phyloP scores from a whole-genome alignment of 1,140 invertebrate species.

The Tribolium madens region DNA sequence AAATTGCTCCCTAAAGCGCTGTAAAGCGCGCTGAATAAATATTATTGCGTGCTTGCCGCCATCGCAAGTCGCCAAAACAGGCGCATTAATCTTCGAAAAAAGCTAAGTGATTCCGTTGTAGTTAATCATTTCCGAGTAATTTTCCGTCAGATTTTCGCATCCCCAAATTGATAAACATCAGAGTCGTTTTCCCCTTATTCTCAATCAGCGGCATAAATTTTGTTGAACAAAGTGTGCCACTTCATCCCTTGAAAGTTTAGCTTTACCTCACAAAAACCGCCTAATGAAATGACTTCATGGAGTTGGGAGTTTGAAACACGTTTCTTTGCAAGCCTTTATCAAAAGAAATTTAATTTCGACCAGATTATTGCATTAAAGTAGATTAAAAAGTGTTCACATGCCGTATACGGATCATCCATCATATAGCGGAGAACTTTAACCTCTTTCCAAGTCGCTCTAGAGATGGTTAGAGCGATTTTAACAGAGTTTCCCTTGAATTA shows the following conservation, averaged over 20 bases:
- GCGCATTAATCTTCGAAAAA: not conserved
- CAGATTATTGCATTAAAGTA: slow-evolving; percentile 55
- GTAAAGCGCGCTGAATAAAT: not conserved
- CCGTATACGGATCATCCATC: slow-evolving; percentile 50
- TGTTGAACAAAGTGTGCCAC: slow-evolving; percentile 36
- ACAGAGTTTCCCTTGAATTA: slow-evolving; percentile 1
- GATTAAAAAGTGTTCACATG: slow-evolving; percentile 55
- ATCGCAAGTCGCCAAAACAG: not conserved
- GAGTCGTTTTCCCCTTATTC: not conserved
- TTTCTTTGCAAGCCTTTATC: slow-evolving; percentile 44
- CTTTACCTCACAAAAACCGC: slow-evolving; percentile 40
- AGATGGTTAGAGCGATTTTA: not conserved
- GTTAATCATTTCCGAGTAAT: not conserved
- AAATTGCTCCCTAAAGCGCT: too few relatives aligned
- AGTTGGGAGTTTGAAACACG: slow-evolving; percentile 31
- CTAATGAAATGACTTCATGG: slow-evolving; percentile 44
- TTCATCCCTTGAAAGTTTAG: slow-evolving; percentile 38
- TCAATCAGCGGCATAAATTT: slow-evolving; percentile 35
- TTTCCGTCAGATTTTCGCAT: not conserved
- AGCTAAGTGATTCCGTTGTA: not conserved
- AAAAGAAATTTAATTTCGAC: slow-evolving; percentile 56
- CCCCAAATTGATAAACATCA: slow-evolving; percentile 2
- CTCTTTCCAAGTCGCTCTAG: not conserved
- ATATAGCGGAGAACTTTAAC: slow-evolving; percentile 8
- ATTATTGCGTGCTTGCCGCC: not conserved